Percentiles rank a stretch among this genome's conserved stretches.
Evolutionary conservation across 2,797 vertebrate species (phyloP).

Genomic region (Danio jaintianensis): DNA sequence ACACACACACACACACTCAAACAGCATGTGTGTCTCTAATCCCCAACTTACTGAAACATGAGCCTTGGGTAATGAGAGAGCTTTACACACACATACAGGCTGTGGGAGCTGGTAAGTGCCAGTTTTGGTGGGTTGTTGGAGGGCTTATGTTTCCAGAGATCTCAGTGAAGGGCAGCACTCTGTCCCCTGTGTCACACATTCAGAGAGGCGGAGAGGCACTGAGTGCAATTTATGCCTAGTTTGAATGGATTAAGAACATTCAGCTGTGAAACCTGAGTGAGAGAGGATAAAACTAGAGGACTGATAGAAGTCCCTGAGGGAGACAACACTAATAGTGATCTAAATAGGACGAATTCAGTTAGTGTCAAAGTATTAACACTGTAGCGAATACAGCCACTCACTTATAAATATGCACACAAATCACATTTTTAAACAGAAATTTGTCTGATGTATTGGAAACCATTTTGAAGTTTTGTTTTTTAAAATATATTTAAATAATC

Average conservation of each 20-base stretch:
- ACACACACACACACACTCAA: slow-evolving; percentile 3
- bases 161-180: slow-evolving; percentile 32
- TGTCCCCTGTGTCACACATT: slow-evolving; percentile 24
- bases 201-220: slow-evolving; percentile 13
- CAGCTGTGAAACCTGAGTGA: slow-evolving; percentile 22
- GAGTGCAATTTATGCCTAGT: slow-evolving; percentile 24
- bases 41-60: slow-evolving; percentile 73
- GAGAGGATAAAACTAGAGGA: slow-evolving; percentile 11
- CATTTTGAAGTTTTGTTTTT: no score
- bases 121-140: slow-evolving; percentile 46
- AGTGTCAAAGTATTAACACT: slow-evolving; percentile 72
- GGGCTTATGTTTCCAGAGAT: slow-evolving; percentile 41
- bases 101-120: slow-evolving; percentile 47
- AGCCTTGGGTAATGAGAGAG: slow-evolving; percentile 72
- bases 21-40: slow-evolving; percentile 70
- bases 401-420: slow-evolving; percentile 58
- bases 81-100: slow-evolving; percentile 54
- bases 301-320: slow-evolving; percentile 52
- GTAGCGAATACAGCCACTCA: slow-evolving; percentile 73
- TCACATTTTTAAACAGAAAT: slow-evolving; percentile 16
- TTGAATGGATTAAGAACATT: slow-evolving; percentile 38
- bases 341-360: slow-evolving; percentile 66
- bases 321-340: slow-evolving; percentile 62
- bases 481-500: background rate
- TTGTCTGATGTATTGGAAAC: background rate